Percentiles rank a stretch among this genome's conserved stretches.
These are phyloP conservation scores for Eidolon helvum DNA, from an alignment of 2,113 vertebrate species.

Conservation along the genomic window DNA sequence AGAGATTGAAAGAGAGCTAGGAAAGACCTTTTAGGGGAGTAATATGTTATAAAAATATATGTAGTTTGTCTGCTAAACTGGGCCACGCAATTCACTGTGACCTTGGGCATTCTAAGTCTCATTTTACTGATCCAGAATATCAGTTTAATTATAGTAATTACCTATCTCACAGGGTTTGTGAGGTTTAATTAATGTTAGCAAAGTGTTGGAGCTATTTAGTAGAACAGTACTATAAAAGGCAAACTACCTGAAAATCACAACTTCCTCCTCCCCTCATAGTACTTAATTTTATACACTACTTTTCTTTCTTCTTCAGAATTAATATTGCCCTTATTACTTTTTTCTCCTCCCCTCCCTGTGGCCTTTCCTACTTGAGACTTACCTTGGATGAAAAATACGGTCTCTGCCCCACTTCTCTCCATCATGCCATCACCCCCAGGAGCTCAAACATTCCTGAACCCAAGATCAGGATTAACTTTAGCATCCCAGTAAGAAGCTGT, in stretches of 20 bases:
- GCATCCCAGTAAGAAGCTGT: background rate
- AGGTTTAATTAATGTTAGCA: conserved; percentile 73
- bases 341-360: background rate
- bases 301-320: background rate
- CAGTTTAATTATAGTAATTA: conserved; percentile 72
- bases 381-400: background rate
- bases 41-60: background rate
- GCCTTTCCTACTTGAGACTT: background rate
- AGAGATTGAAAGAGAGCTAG: background rate
- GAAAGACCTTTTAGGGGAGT: background rate
- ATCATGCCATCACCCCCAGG: background rate
- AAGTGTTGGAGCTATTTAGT: conserved; percentile 51
- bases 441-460: background rate
- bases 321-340: background rate
- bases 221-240: conserved; percentile 23
- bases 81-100: conserved; percentile 44
- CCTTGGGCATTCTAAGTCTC: conserved; percentile 63
- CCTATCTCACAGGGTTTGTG: conserved; percentile 59
- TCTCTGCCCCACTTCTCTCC: background rate
- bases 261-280: background rate
- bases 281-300: background rate
- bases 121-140: conserved; percentile 64
- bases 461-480: background rate
- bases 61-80: conserved; percentile 14
- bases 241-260: conserved; percentile 47